Conservation (phyloP, 2,797 vertebrate species). For the Liasis olivaceus region DNA sequence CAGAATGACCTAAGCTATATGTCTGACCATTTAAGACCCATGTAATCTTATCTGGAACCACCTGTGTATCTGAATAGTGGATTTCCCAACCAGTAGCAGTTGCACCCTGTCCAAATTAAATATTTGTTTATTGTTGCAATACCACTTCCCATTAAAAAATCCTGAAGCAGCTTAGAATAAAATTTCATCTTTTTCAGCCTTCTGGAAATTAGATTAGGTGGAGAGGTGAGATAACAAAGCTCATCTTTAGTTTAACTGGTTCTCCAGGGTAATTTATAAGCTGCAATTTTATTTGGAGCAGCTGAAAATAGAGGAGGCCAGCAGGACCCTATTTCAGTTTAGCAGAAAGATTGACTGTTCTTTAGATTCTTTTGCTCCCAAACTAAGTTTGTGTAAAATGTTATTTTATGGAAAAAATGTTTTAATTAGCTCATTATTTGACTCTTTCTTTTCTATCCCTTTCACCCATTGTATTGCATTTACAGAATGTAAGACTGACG, state of each 20-base stretch:
- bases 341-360: neutral
- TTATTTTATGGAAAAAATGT: neutral
- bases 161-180: neutral
- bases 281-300: neutral
- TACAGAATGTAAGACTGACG: neutral
- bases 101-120: neutral
- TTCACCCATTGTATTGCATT: neutral
- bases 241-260: neutral
- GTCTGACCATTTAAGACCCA: neutral
- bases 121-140: neutral
- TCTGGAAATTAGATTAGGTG: neutral
- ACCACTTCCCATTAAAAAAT: neutral
- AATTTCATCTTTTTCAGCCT: neutral
- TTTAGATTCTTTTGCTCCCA: neutral
- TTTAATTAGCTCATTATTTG: neutral
- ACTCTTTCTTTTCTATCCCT: neutral
- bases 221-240: neutral
- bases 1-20: neutral
- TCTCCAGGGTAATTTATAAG: neutral
- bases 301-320: neutral
- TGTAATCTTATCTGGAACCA: neutral
- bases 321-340: neutral
- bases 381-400: neutral
- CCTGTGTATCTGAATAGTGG: neutral
- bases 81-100: neutral